Evolutionary conservation across 1,140 invertebrate genomes (phyloP).

Genomic region (Rhyzopertha dominica): DNA sequence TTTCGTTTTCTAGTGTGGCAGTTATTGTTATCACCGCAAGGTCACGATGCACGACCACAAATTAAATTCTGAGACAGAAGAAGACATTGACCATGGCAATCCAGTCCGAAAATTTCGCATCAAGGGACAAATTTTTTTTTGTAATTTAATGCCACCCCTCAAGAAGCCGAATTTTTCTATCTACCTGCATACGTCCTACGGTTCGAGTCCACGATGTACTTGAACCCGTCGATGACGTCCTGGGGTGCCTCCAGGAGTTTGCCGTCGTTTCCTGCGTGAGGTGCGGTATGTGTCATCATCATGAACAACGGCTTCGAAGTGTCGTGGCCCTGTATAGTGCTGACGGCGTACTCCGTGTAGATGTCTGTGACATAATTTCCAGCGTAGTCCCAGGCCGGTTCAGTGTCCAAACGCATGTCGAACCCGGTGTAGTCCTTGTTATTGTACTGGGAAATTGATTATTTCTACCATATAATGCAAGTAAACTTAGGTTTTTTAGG

Average conservation of each 20-base stretch:
- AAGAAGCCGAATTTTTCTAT: neutral
- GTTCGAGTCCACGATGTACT: constrained; percentile 59
- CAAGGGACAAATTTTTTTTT: too few species aligned
- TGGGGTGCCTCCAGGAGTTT: constrained; percentile 57
- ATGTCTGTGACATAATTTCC: constrained; percentile 66
- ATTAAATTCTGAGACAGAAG: too few species aligned
- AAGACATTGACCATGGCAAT: neutral
- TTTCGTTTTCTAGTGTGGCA: too few species aligned
- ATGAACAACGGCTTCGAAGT: constrained; percentile 59
- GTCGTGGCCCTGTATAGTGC: constrained; percentile 56
- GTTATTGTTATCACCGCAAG: too few species aligned
- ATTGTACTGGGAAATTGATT: constrained; percentile 39
- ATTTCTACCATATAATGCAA: too few species aligned
- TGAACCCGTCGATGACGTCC: constrained; percentile 58
- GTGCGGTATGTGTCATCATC: constrained; percentile 62
- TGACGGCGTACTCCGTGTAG: constrained; percentile 60
- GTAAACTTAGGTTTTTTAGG: too few species aligned
- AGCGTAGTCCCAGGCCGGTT: constrained; percentile 54
- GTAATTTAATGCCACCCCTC: neutral
- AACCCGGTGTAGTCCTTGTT: constrained; percentile 57
- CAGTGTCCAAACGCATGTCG: constrained; percentile 58
- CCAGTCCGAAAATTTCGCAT: too few species aligned
- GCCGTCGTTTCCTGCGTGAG: constrained; percentile 58
- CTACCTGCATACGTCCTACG: constrained; percentile 63
- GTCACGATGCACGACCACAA: too few species aligned